Evolutionary conservation across 1,140 invertebrate genomes (phyloP).

Genomic region (Aphelinus certus): DNA sequence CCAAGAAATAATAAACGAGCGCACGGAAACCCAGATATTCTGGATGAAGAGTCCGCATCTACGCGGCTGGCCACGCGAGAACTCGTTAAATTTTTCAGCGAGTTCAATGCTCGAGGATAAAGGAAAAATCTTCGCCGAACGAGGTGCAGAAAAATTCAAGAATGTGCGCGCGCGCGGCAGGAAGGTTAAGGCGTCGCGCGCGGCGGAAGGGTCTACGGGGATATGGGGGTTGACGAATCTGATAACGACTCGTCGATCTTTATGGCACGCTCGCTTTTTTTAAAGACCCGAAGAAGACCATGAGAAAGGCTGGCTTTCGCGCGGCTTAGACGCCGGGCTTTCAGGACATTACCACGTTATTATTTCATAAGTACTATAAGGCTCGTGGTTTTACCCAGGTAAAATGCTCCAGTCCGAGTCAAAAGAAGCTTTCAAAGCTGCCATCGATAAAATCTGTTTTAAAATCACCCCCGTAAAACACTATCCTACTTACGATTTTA

Average conservation of each 20-base stretch:
- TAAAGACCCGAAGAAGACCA: conserved; percentile 10
- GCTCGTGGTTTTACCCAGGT: background rate
- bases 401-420: background rate
- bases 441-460: conserved; percentile 25
- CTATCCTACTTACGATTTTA: background rate
- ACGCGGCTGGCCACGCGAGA: too few species aligned
- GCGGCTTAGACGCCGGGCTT: conserved; percentile 29
- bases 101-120: conserved; percentile 29
- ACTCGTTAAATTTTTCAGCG: conserved; percentile 15
- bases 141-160: conserved; percentile 37
- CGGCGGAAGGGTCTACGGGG: conserved; percentile 25
- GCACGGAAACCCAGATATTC: too few species aligned
- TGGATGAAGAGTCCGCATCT: too few species aligned
- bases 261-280: conserved; percentile 10
- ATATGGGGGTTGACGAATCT: conserved; percentile 44
- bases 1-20: too few species aligned
- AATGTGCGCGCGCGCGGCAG: conserved; percentile 25
- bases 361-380: conserved; percentile 32
- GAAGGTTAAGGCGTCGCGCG: conserved; percentile 18
- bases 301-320: background rate
- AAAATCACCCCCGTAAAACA: background rate
- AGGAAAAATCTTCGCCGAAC: conserved; percentile 22
- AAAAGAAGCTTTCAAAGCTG: conserved; percentile 32
- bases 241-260: conserved; percentile 51
- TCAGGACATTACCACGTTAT: conserved; percentile 38